These are phyloP conservation scores for Lordiphosa collinella DNA, from an alignment of 1,140 invertebrate species.

Conservation along the genomic window DNA sequence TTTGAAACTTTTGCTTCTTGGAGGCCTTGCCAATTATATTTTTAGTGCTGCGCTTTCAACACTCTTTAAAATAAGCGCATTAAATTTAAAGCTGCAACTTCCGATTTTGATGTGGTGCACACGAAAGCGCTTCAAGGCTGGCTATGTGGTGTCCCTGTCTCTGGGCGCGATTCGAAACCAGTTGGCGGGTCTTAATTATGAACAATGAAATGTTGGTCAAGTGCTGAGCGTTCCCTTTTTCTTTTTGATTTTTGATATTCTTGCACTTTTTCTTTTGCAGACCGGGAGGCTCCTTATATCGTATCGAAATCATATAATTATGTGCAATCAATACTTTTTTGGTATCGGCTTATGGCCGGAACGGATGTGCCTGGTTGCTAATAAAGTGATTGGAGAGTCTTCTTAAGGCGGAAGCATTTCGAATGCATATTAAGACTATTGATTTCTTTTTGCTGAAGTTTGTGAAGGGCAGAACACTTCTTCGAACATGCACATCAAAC, in stretches of 20 bases:
- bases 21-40: conserved; percentile 12
- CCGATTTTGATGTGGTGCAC: conserved; percentile 63
- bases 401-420: conserved; percentile 32
- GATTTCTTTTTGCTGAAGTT: too few relatives aligned
- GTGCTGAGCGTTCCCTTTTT: conserved; percentile 27
- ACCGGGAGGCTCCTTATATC: conserved; percentile 37
- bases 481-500: too few relatives aligned
- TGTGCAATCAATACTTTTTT: conserved; percentile 74
- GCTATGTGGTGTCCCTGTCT: background rate
- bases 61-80: conserved; percentile 70
- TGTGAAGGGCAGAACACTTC: too few relatives aligned
- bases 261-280: background rate
- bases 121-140: conserved; percentile 23
- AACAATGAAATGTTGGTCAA: conserved; percentile 58
- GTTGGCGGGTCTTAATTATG: conserved; percentile 61
- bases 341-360: conserved; percentile 53
- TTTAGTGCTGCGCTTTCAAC: conserved; percentile 54
- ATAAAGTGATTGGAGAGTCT: conserved; percentile 50
- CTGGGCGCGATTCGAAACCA: conserved; percentile 36
- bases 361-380: conserved; percentile 49
- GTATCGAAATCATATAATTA: conserved; percentile 67
- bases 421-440: too few relatives aligned
- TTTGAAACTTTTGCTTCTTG: background rate
- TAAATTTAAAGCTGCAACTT: conserved; percentile 71
- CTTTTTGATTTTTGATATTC: conserved; percentile 24